Evolutionary conservation across 2,888 invertebrate species (phyloP), one percentile per base, ranked within the genome.

Genomic region (Pristionchus fissidentatus): DNA sequence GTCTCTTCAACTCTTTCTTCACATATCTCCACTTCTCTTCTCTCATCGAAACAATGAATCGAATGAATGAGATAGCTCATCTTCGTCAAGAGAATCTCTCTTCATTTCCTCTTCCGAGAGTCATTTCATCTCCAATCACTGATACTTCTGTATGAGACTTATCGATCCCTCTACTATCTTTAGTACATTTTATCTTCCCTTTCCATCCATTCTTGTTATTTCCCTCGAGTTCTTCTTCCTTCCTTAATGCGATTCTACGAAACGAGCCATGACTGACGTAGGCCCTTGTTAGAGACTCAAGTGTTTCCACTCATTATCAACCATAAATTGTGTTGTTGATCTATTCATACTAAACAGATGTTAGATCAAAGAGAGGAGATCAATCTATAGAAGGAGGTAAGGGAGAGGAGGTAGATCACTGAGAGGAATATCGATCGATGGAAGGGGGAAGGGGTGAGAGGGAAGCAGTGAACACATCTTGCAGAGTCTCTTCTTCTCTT

Each of bases 141-240:
- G 19, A 66, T 38, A 38, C 66, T 7, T 66, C 66, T 66, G 66
- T 38, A 7, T 66, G 66, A 66, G 66, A 66, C 66, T 38, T 66
- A 35, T 38, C 35, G 38, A 38, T 66, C 66, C 38, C 22, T 66
- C 38, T 66, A 66, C 8, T 38, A 19, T 3, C 0, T 66, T 32
- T 8, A 10, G 32, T 15, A 13, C 57, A 60, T 60, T 57, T 60
- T 19, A 10, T 60, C 60, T 32, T 60, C 22, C n/a, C 29, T 60
- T n/a, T 57, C 22, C 29, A 57, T 57, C 3, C 57, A 57, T n/a
- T 57, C 57, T 26, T 26, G n/a, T n/a, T n/a, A n/a, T n/a, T n/a
- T n/a, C n/a, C n/a, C n/a, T n/a, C n/a, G n/a, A n/a, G n/a, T n/a
- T n/a, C n/a, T 7, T 10, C 29, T 13, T 29, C 29, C 29, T 60